Base-by-base conservation (phyloP, 2,113 vertebrate genomes). In the Eublepharis macularius region DNA sequence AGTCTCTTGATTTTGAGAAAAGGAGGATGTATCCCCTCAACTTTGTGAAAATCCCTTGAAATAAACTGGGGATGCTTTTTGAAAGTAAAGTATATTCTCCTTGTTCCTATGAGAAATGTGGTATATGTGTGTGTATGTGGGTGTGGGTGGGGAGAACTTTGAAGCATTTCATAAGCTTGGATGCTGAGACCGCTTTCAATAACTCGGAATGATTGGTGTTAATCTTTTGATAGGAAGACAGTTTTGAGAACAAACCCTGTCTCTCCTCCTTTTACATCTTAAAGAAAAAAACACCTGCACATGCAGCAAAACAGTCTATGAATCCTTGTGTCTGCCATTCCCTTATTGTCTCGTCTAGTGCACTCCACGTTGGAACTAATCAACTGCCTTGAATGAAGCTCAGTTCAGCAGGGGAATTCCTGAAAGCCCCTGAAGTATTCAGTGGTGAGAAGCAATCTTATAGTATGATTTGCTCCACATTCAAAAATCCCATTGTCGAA, bases 221-320 rank as follows among this genome's bases (percentile, higher is more conserved):
- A 92, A 94, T 94, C 90, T 95, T 91, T 87, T 88, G 88, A 85
- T 76, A 89, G 93, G 92, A 93, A 92, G 87, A 89, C 57, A 6
- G 82, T 93, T 82, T 90, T 93, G 89, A 95, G 94, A 92, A 92
- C 76, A 11, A 85, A 90, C 87, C 92, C 87, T 89, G 83, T 81
- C 89, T 93, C 91, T 86, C 92, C 85, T 93, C 93, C 92, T 88
- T 82, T 93, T 93, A 34, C 8, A 76, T 96, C 57, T 39, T 73
- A 43, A 32, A 63, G 10, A 84, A 76, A 34, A 34, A 96, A 96
- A 97, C 97, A 98, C 96, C 97, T 97, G 96, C 96, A 89, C 94
- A 96, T 95, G 96, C 94, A 91, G 92, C 94, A 96, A 93, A 95
- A 94, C 96, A 96, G 95, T 97, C 95, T 97, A 96, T 97, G 95